Percentiles rank a stretch among this genome's conserved stretches.
phyloP scores from a whole-genome alignment of 2,797 vertebrate genomes.

The Naso thynnoides region DNA sequence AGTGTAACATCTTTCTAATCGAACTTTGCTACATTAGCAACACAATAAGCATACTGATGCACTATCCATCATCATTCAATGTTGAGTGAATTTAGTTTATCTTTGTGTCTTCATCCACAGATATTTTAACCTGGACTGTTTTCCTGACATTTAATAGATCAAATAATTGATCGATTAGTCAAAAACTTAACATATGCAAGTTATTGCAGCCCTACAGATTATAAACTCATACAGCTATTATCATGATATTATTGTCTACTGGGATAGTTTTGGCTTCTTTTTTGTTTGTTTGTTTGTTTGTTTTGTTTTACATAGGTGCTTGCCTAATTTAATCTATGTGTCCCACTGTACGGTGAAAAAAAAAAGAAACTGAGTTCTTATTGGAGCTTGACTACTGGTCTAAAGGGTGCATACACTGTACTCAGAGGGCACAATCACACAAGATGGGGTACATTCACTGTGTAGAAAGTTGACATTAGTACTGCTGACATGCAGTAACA shows the following conservation, averaged over 20 bases:
- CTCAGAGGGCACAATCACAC: background rate
- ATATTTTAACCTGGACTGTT: too few species aligned
- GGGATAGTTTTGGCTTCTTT: background rate
- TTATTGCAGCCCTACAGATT: background rate
- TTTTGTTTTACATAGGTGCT: background rate
- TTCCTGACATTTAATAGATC: too few species aligned
- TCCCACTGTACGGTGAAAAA: too few species aligned
- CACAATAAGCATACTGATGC: too few species aligned
- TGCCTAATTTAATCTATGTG: background rate
- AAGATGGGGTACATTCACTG: background rate
- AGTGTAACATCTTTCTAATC: slow-evolving; percentile 6
- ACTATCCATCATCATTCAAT: too few species aligned
- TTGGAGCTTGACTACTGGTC: background rate
- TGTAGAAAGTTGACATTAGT: background rate
- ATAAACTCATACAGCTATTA: background rate
- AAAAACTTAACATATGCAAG: background rate
- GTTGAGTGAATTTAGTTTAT: too few species aligned
- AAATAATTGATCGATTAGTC: background rate
- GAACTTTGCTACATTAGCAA: background rate
- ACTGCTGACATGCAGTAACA: background rate
- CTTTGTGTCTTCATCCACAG: too few species aligned
- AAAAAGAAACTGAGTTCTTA: too few species aligned
- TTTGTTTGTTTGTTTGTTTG: too few species aligned
- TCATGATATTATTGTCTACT: background rate
- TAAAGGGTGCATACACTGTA: background rate